Evolutionary conservation across 1,140 invertebrate genomes (phyloP).

Genomic region (Bactericera cockerelli): DNA sequence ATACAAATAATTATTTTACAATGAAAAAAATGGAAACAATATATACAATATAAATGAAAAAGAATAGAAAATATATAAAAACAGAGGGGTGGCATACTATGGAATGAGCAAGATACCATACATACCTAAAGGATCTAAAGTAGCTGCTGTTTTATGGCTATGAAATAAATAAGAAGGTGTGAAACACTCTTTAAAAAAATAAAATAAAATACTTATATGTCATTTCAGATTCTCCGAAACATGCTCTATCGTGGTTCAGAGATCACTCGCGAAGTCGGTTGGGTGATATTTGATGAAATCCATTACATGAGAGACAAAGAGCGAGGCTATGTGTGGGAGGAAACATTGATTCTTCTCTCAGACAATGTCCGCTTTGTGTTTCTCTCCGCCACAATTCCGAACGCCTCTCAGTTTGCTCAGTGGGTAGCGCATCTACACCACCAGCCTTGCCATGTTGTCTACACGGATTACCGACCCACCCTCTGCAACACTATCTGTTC

Average conservation of each 20-base stretch:
- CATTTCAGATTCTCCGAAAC: conserved; percentile 69
- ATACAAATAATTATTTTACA: no score
- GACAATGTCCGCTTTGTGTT: conserved; percentile 99
- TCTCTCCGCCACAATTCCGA: conserved; percentile 97
- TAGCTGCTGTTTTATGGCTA: no score
- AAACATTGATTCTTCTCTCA: conserved; percentile 92
- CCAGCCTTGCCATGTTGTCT: conserved; percentile 97
- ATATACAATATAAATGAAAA: no score
- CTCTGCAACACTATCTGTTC: conserved; percentile 96
- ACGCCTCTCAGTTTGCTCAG: conserved; percentile 94
- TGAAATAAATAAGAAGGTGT: no score
- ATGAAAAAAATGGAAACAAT: no score
- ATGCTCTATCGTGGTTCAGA: conserved; percentile 99
- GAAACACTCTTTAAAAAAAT: no score
- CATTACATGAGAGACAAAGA: conserved; percentile 99
- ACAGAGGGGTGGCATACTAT: no score
- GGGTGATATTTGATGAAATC: conserved; percentile 99
- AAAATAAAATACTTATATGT: no score
- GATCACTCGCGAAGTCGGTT: conserved; percentile 95
- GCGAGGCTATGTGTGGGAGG: conserved; percentile 98
- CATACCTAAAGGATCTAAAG: no score
- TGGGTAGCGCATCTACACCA: conserved; percentile 96
- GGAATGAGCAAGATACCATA: no score
- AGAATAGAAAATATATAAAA: no score
- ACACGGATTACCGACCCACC: conserved; percentile 96